Evolutionary conservation across 2,888 invertebrate species (phyloP).

Genomic region (Boloria selene): DNA sequence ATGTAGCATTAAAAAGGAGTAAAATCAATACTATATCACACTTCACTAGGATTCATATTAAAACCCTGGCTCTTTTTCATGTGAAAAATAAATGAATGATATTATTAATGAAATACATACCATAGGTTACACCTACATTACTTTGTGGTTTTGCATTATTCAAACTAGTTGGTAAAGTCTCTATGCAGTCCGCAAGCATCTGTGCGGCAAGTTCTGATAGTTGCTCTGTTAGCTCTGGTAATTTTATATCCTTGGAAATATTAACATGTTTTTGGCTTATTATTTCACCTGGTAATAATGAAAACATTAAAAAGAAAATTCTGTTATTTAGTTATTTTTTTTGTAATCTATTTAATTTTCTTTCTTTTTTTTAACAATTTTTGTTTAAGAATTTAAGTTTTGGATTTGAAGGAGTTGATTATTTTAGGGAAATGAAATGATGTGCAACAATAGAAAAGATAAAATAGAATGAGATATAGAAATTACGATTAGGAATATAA

Average conservation of each 20-base stretch:
- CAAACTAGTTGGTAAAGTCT: constrained; percentile 83
- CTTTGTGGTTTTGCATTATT: constrained; percentile 83
- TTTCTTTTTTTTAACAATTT: no score
- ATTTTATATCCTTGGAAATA: constrained; percentile 82
- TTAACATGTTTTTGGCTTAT: constrained; percentile 81
- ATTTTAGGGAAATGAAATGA: no score
- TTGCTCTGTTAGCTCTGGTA: constrained; percentile 84
- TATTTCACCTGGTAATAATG: constrained; percentile 77
- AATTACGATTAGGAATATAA: background rate
- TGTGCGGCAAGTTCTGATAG: constrained; percentile 87
- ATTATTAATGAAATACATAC: constrained; percentile 67
- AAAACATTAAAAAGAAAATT: background rate
- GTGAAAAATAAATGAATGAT: no score
- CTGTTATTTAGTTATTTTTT: no score
- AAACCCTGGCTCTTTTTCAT: background rate
- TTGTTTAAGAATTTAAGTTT: no score
- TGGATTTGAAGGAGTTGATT: no score
- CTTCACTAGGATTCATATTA: background rate
- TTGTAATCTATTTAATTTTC: no score
- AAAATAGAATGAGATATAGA: no score
- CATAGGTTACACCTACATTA: constrained; percentile 84
- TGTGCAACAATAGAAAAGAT: no score
- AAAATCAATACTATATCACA: background rate
- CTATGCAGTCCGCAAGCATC: constrained; percentile 84
- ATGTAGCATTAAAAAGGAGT: background rate